phyloP scores from a whole-genome alignment of 2,888 invertebrate species.

The Volucella inflata region DNA sequence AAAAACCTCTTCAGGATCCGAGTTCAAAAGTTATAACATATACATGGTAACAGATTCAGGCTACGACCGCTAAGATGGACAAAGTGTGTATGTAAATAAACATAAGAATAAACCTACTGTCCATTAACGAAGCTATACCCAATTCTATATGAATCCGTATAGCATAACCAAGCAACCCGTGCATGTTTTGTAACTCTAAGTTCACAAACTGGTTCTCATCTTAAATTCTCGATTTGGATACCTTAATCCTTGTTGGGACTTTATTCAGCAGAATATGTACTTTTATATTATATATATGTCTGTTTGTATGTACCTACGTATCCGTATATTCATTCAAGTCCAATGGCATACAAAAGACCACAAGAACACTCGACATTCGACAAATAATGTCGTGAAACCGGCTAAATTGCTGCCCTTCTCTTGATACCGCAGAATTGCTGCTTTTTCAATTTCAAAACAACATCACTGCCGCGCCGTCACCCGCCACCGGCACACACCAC shows the following conservation, averaged over 20 bases:
- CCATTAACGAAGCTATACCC: conserved; percentile 47
- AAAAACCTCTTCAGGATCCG: too few relatives aligned
- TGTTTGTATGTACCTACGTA: conserved; percentile 1
- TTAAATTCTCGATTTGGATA: conserved; percentile 72
- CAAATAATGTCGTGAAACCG: conserved; percentile 75
- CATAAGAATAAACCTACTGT: conserved; percentile 50
- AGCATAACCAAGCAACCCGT: conserved; percentile 53
- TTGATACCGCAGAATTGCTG: conserved; percentile 52
- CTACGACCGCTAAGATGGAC: not conserved
- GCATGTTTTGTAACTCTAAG: conserved; percentile 50
- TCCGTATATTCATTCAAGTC: conserved; percentile 33
- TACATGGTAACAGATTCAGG: too few relatives aligned
- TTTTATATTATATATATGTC: conserved; percentile 8
- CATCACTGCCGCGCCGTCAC: not conserved
- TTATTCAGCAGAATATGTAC: conserved; percentile 29
- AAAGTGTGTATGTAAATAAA: conserved; percentile 34
- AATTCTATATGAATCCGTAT: conserved; percentile 1
- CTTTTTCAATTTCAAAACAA: conserved; percentile 41
- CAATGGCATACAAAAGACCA: conserved; percentile 68
- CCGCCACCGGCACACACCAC: conserved; percentile 1
- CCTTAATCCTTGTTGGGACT: conserved; percentile 67
- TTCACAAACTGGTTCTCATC: conserved; percentile 67
- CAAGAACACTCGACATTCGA: conserved; percentile 73
- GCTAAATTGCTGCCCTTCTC: conserved; percentile 73
- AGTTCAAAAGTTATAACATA: too few relatives aligned